Conservation (phyloP, 1,140 invertebrate species). For the Plutomurus gul region DNA sequence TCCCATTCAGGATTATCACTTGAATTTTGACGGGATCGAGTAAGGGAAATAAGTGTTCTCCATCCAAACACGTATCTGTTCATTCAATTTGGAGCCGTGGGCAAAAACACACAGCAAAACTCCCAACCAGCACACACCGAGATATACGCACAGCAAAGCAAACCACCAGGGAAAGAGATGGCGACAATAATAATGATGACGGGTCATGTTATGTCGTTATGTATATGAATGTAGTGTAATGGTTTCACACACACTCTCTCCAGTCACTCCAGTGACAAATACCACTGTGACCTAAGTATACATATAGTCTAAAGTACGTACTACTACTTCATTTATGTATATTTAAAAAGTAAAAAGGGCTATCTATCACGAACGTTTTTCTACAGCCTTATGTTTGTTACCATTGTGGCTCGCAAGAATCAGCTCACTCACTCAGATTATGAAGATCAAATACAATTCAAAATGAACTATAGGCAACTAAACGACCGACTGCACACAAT, state of each 20-base stretch:
- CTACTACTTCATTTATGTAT: not conserved
- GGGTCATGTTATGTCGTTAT: constrained; percentile 32
- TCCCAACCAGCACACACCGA: not conserved
- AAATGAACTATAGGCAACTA: not conserved
- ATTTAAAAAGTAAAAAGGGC: no score
- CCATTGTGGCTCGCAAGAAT: not conserved
- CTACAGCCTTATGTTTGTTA: no score
- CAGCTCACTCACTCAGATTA: not conserved
- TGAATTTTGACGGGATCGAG: constrained; percentile 5
- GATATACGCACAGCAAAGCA: not conserved
- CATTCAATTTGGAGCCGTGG: constrained; percentile 6
- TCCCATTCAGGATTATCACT: constrained; percentile 33
- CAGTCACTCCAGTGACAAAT: constrained; percentile 5
- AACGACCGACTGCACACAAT: not conserved
- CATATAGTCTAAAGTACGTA: not conserved
- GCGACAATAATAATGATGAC: constrained; percentile 34
- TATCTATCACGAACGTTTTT: no score
- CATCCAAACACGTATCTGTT: not conserved
- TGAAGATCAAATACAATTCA: not conserved
- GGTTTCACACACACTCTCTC: constrained; percentile 1
- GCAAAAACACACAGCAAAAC: not conserved
- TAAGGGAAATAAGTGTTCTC: not conserved
- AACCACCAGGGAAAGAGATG: constrained; percentile 15
- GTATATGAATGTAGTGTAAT: constrained; percentile 6
- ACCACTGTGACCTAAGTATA: not conserved